Evolutionary conservation across 2,888 invertebrate species (phyloP), one percentile per base, ranked within the genome.

Genomic region (Andrena dorsata): DNA sequence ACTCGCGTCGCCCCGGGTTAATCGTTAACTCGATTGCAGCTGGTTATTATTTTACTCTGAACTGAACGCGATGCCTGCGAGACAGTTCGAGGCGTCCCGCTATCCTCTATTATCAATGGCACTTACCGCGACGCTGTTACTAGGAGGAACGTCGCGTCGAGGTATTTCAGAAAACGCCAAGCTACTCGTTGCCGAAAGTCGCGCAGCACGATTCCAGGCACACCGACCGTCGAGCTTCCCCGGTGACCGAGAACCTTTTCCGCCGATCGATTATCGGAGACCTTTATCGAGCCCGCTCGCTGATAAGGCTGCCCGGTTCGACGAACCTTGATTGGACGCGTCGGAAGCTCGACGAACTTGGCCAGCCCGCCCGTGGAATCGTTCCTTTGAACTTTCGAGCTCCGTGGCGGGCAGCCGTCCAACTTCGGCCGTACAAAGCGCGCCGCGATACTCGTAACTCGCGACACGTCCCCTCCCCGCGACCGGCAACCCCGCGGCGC

Each of bases 311-410:
- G 30, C 26, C n/a, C 60, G 85, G 85, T 86, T 82, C 82, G 82
- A 65, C 85, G 82, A 83, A 85, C 85, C 80, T 83, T 73, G 83
- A 86, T 85, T 84, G 83, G 68, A 73, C 76, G 64, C 69, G 65
- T 41, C 49, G 69, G 49, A 75, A 73, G 64, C 56, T 30, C 60
- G 65, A 61, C 81, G 81, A 81, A 84, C 81, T 85, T 84, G 83
- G 81, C 81, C 77, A 41, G 76, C 68, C 58, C 76, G 64, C 58
- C 30, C 60, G 76, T 69, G 58, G 80, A 76, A 80, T 80, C 82
- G 83, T 87, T 80, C 83, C 86, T 85, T 87, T 86, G 82, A 86
- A 86, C 85, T 83, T 80, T 82, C 84, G 61, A 64, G 77, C 78
- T 80, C 63, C 56, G 74, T 74, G 56, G 10, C 84, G 84, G 84